Percentiles rank a stretch among this genome's conserved stretches.
phyloP scores from a whole-genome alignment of 1,140 invertebrate genomes.

The Elymnias hypermnestra region DNA sequence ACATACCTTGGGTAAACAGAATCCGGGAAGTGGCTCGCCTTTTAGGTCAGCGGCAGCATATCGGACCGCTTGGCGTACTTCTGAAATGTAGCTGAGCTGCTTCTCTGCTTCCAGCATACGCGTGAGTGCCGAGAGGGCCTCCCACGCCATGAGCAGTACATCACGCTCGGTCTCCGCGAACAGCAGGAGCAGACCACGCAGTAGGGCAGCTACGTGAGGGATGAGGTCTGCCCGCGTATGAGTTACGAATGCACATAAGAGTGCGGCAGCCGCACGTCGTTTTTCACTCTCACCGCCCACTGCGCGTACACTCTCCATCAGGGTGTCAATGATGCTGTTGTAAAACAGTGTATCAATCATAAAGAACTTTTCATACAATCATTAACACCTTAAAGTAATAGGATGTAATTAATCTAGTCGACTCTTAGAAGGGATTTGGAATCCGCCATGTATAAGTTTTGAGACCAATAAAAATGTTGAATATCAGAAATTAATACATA shows the following conservation, averaged over 20 bases:
- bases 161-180: constrained; percentile 89
- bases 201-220: constrained; percentile 90
- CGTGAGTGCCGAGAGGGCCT: constrained; percentile 84
- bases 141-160: constrained; percentile 80
- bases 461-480: too few relatives aligned
- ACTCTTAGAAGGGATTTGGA: too few relatives aligned
- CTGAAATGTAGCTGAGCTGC: constrained; percentile 89
- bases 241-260: constrained; percentile 92
- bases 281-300: constrained; percentile 80
- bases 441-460: too few relatives aligned
- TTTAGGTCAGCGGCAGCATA: constrained; percentile 93
- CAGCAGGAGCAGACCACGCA: constrained; percentile 90
- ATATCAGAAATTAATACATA: too few relatives aligned
- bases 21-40: constrained; percentile 90
- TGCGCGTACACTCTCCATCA: constrained; percentile 87
- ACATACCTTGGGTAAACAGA: constrained; percentile 93
- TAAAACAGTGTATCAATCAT: too few relatives aligned
- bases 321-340: constrained; percentile 89
- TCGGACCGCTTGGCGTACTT: constrained; percentile 93
- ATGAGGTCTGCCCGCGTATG: constrained; percentile 91
- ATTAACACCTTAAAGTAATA: too few relatives aligned
- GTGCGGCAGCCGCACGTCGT: constrained; percentile 87
- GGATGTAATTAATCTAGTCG: too few relatives aligned
- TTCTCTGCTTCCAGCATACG: constrained; percentile 90
- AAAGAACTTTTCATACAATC: too few relatives aligned